These are phyloP conservation scores for Heliopora coerulea DNA, from an alignment of 92 coral and sea anemone species.

Conservation along the genomic window DNA sequence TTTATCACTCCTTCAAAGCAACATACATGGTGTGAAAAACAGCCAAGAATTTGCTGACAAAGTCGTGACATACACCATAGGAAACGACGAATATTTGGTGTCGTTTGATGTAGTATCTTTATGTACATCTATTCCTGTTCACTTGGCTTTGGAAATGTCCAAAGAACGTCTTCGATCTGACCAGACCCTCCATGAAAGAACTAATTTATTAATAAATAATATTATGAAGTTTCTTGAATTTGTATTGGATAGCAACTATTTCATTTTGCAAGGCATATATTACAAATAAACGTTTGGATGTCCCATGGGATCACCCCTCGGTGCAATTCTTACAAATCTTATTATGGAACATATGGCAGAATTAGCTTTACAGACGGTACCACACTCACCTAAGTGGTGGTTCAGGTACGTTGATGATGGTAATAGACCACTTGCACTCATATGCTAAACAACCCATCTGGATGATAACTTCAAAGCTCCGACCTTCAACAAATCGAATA, in stretches of 20 bases:
- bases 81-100: conserved; percentile 30
- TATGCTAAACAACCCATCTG: too few species aligned
- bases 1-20: conserved; percentile 16
- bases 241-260: conserved; percentile 28
- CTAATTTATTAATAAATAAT: conserved; percentile 18
- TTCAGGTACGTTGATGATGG: too few species aligned
- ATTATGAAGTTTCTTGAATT: conserved; percentile 35
- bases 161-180: conserved; percentile 28
- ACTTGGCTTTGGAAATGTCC: conserved; percentile 16
- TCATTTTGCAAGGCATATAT: conserved; percentile 1
- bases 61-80: not conserved
- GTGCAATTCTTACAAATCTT: conserved; percentile 35
- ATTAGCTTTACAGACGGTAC: too few species aligned
- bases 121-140: conserved; percentile 37
- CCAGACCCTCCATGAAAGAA: conserved; percentile 14
- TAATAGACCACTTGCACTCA: too few species aligned
- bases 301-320: conserved; percentile 31
- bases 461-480: too few species aligned
- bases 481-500: too few species aligned
- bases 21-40: conserved; percentile 28
- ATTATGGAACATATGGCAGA: conserved; percentile 57
- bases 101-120: conserved; percentile 26
- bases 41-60: conserved; percentile 34
- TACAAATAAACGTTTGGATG: conserved; percentile 19
- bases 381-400: too few species aligned